Conservation (phyloP, 23 tunicate species). For the Clavelina lepadiformis region DNA sequence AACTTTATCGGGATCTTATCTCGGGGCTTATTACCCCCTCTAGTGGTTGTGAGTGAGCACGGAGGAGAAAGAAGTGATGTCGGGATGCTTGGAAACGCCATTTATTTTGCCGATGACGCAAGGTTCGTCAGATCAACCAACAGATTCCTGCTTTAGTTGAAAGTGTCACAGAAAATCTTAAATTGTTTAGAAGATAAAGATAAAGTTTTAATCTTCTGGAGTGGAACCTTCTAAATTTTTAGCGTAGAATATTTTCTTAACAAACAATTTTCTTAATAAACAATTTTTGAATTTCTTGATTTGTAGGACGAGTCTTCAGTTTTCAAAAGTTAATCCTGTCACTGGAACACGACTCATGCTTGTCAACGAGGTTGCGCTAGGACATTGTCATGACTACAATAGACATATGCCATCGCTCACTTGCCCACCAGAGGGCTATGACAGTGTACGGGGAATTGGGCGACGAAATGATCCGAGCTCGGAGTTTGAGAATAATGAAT, state of each 20-base stretch:
- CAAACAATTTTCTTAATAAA: no score
- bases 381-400: conserved; percentile 24
- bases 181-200: no score
- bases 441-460: conserved; percentile 57
- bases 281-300: neutral
- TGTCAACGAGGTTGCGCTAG: conserved; percentile 72
- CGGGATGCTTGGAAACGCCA: conserved; percentile 63
- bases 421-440: conserved; percentile 52
- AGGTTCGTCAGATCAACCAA: conserved; percentile 12
- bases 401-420: conserved; percentile 18
- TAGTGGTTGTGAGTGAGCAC: conserved; percentile 46
- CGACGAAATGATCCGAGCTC: conserved; percentile 11
- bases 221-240: no score
- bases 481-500: conserved; percentile 45
- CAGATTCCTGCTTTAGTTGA: no score
- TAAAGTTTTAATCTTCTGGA: no score
- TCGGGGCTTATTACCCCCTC: conserved; percentile 66
- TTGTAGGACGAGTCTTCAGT: conserved; percentile 22
- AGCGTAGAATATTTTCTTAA: no score
- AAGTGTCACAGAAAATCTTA: no score
- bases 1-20: conserved; percentile 71
- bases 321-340: conserved; percentile 7
- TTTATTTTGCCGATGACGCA: conserved; percentile 62
- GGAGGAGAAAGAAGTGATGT: conserved; percentile 65
- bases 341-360: conserved; percentile 49